Base-by-base conservation (phyloP, 2,113 vertebrate genomes). In the Coturnix japonica region DNA sequence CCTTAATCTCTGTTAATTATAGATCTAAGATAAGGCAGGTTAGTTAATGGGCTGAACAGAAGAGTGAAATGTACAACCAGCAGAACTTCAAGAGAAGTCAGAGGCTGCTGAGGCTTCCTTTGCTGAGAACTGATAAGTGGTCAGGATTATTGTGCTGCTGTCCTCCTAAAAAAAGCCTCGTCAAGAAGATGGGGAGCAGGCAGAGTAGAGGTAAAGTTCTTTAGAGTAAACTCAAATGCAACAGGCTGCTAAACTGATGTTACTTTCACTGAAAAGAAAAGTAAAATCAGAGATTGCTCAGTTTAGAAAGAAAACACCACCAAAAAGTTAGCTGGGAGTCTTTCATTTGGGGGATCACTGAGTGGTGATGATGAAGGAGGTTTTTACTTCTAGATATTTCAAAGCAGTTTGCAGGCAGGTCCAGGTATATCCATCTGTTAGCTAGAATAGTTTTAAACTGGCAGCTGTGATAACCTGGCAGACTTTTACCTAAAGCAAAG, bases 1-100 rank as follows among this genome's bases (percentile, higher is more conserved):
- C 17, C 33, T 95, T 84, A 89, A 94, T 87, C 79, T 56, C 75
- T 85, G 25, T 51, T 91, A 81, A 93, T 93, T 93, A 81, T 41
- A 93, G 77, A 94, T 84, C n/a, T 51, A 65, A 93, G 91, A 95
- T 90, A 94, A 95, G 19, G 13, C 28, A 69, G 25, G 7, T 67
- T 76, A 91, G 39, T 72, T 69, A 81, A 70, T 35, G 30, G 61
- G 8, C 43, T 88, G 64, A 81, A 84, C 59, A 73, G 54, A 93
- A 83, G 31, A 92, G 12, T 63, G 71, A 93, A 84, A 6, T 44
- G 8, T n/a, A 20, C 28, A 53, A 65, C 47, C 37, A 49, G 37
- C 26, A 90, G 44, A 60, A 71, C 25, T 78, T 82, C 7, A 2
- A n/a, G n/a, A 88, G 77, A 74, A 77, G 56, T 61, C 30, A 66